A percentile compares a stretch with the other conserved stretches of the same genome.
These are phyloP conservation scores for Eurois occulta DNA, from an alignment of 2,888 invertebrate genomes.

Conservation along the genomic window DNA sequence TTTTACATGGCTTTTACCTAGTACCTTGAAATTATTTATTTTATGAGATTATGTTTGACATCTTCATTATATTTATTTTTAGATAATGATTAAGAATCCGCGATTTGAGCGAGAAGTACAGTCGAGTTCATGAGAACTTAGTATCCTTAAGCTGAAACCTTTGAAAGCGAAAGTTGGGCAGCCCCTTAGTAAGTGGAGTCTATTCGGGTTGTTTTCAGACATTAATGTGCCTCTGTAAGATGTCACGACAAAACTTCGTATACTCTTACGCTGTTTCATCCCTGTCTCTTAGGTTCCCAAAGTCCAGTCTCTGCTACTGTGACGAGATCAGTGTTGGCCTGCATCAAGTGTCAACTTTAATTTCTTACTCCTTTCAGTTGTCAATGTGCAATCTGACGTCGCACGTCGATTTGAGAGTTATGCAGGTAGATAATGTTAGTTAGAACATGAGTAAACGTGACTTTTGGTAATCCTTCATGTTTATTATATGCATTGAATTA, in stretches of 20 bases:
- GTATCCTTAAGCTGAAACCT: background rate
- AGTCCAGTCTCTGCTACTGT: background rate
- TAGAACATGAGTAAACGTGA: background rate
- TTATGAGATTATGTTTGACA: slow-evolving; percentile 39
- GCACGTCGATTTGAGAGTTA: background rate
- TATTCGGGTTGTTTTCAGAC: background rate
- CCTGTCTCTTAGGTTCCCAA: background rate
- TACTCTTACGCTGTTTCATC: background rate
- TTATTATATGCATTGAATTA: slow-evolving; percentile 24
- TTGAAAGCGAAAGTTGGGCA: background rate
- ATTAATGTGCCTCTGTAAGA: background rate
- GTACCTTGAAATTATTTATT: slow-evolving; percentile 27
- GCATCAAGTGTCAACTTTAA: background rate
- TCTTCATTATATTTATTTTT: slow-evolving; percentile 32
- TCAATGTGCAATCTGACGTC: background rate
- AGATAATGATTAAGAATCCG: slow-evolving; percentile 28
- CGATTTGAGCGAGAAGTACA: slow-evolving; percentile 28
- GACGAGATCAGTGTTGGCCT: background rate
- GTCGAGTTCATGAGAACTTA: background rate
- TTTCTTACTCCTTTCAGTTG: background rate
- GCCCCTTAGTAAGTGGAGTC: background rate
- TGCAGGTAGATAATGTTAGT: slow-evolving; percentile 1
- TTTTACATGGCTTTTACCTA: slow-evolving; percentile 40
- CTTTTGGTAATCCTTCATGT: slow-evolving; percentile 31
- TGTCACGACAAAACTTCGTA: background rate